Evolutionary conservation across 2,888 invertebrate species (phyloP).

Genomic region (Monochamus alternatus): DNA sequence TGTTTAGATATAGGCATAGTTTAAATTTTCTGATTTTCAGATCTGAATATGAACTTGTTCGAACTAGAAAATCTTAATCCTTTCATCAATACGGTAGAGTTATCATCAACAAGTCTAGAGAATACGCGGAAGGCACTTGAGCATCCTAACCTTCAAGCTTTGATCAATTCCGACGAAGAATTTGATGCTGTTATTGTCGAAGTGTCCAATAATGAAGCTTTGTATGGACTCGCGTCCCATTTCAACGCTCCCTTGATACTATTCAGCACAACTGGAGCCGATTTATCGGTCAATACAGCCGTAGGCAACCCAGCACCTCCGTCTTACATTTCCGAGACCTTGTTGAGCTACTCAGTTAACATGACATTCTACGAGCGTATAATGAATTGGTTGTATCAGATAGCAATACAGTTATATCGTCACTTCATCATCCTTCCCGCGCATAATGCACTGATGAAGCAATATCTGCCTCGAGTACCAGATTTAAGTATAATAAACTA

Average conservation of each 20-base stretch:
- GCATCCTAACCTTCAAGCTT: conserved; percentile 51
- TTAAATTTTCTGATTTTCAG: too few species aligned
- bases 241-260: conserved; percentile 66
- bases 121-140: conserved; percentile 68
- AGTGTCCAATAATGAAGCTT: conserved; percentile 72
- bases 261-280: conserved; percentile 70
- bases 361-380: conserved; percentile 74
- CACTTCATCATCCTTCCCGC: conserved; percentile 54
- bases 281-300: conserved; percentile 64
- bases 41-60: not conserved
- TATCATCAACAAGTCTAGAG: too few species aligned
- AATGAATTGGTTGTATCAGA: conserved; percentile 69
- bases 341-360: conserved; percentile 64
- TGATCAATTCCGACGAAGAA: conserved; percentile 48
- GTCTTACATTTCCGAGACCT: conserved; percentile 50
- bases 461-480: conserved; percentile 55
- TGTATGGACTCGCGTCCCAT: conserved; percentile 66
- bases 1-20: too few species aligned
- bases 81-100: not conserved
- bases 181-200: conserved; percentile 71
- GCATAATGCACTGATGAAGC: conserved; percentile 55
- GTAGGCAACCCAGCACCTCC: conserved; percentile 28
- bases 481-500: conserved; percentile 48
- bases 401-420: conserved; percentile 32
- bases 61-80: not conserved